Base-by-base conservation (phyloP, 2,888 invertebrate species). In the Epinotia bilunana region DNA sequence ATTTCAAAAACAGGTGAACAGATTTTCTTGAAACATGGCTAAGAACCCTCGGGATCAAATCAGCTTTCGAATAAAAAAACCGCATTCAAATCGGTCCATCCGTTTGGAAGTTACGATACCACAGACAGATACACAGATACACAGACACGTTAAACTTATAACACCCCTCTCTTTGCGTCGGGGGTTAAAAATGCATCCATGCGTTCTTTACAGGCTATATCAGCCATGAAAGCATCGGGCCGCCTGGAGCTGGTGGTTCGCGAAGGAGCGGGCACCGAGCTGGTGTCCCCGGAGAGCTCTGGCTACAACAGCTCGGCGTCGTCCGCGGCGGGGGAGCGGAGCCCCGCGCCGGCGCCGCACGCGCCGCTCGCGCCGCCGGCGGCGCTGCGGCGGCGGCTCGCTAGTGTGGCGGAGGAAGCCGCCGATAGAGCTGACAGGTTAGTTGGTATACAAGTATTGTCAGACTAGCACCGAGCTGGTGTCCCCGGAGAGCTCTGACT, bases 291-390 rank as follows among this genome's bases (percentile, higher is more conserved):
- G 11, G 97, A 97, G 89, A 97, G 97, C 65, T 97, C 97, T 73
- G 97, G 97, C 9, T 97, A 97, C 91, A 97, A 97, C 85, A 97
- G 97, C 83, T 97, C 97, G 0, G 97, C 97, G n/a, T 97, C 97
- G 78, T 97, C 97, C 39, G 96, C 97, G 1, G 97, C 97, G 0
- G 94, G 94, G 0, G 97, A 97, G 84, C 95, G 96, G 79, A 96
- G 96, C 84, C 93, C 93, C 0, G 96, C 95, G 7, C 96, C 7
- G 33, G 79, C 73, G 7, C 76, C 79, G 12, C 63, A 69, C 60
- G 80, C 77, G 16, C 88, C 89, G 0, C 87, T 91, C 20, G 91
- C 92, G 0, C 92, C 93, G 0, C 96, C 96, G 60, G 96, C 96
- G 85, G 95, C 95, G 0, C 94, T 96, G 77, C 91, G 95, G 58